phyloP scores from a whole-genome alignment of 1,140 invertebrate species.

The Macrosteles quadrilineatus region DNA sequence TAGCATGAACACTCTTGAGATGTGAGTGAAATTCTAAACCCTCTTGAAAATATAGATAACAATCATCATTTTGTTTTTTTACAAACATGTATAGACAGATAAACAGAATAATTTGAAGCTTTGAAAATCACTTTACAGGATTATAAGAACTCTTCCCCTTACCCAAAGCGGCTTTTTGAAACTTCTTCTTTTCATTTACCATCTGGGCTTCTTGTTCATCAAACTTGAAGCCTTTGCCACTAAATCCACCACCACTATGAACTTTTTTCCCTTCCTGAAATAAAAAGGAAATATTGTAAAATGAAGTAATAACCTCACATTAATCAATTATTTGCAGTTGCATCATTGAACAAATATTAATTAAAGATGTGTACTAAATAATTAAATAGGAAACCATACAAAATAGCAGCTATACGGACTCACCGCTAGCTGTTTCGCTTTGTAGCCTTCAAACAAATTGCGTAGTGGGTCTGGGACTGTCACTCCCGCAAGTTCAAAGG shows the following conservation, averaged over 20 bases:
- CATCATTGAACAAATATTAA: too few relatives aligned
- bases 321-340: too few relatives aligned
- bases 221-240: slow-evolving; percentile 98
- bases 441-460: slow-evolving; percentile 85
- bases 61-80: too few relatives aligned
- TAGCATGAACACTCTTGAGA: too few relatives aligned
- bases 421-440: slow-evolving; percentile 82
- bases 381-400: not conserved
- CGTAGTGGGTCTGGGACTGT: slow-evolving; percentile 74
- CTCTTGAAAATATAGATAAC: too few relatives aligned
- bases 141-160: slow-evolving; percentile 14
- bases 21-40: too few relatives aligned
- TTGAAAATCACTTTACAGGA: not conserved
- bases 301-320: too few relatives aligned
- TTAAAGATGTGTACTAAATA: not conserved
- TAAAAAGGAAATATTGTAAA: slow-evolving; percentile 14
- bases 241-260: slow-evolving; percentile 91
- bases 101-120: too few relatives aligned
- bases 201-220: slow-evolving; percentile 97
- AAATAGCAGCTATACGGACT: slow-evolving; percentile 49
- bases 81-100: too few relatives aligned
- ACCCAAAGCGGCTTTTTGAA: slow-evolving; percentile 95
- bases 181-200: slow-evolving; percentile 94
- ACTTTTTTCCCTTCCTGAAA: slow-evolving; percentile 81
- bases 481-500: slow-evolving; percentile 80